Conservation (phyloP, 2,113 vertebrate genomes). For the Cettia cetti region DNA sequence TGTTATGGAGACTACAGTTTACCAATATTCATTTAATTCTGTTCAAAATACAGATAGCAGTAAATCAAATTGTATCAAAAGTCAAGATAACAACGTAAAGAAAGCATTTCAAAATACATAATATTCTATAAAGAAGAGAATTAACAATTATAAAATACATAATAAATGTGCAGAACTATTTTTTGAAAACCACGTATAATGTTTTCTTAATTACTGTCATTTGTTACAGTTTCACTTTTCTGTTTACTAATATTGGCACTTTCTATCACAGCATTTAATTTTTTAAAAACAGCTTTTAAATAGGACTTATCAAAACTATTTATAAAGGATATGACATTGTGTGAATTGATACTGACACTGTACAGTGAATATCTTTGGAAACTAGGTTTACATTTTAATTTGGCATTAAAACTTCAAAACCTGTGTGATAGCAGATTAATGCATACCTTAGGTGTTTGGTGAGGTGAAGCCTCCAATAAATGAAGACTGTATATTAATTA, state of each 20-base stretch:
- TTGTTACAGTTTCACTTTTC: background rate
- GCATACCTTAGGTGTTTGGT: background rate
- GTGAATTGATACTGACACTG: background rate
- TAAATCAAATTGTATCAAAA: background rate
- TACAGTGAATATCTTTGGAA: background rate
- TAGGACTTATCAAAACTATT: background rate
- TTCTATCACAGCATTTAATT: background rate
- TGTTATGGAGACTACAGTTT: background rate
- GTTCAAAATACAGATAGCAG: background rate
- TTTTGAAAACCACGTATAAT: background rate
- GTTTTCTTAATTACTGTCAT: background rate
- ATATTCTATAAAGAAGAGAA: background rate
- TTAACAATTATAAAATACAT: background rate
- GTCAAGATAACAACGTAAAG: background rate
- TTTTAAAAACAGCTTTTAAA: background rate
- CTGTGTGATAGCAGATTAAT: background rate
- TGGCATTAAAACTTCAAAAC: background rate
- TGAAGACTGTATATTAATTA: background rate
- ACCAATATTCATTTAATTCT: background rate
- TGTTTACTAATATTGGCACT: background rate
- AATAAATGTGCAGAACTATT: background rate
- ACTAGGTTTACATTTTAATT: background rate
- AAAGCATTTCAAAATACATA: background rate
- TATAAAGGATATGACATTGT: background rate
- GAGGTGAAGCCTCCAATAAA: background rate